Base-by-base conservation (phyloP, 2,113 vertebrate species). In the Cyanoramphus novaezelandiae region DNA sequence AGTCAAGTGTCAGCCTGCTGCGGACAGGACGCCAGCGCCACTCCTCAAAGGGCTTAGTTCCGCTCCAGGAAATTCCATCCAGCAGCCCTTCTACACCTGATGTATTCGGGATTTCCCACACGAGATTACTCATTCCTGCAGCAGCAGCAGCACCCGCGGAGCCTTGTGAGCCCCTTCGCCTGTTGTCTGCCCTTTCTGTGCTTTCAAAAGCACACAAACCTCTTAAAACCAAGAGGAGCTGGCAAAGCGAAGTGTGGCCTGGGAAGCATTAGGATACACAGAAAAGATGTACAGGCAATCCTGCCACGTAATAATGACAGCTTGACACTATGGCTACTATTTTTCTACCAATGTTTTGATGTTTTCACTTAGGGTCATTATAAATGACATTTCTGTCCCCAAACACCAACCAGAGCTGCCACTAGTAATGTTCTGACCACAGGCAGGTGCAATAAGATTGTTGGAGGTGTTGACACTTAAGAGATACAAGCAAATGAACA, bases 391-490 rank as follows among this genome's bases (percentile, higher is more conserved):
- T 37, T 87, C 44, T 62, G 50, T 79, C 79, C 87, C 85, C 57
- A 57, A 50, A 57, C 70, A 85, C 35, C 75, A 60, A 52, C 52
- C 52, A 64, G 78, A 68, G 31, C 23, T 29, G n/a, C 70, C 67
- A 41, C 47, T 57, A 76, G 85, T 47, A 82, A 79, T 7, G 68
- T 10, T 68, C 65, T 72, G 62, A 72, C 69, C 75, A 76, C 41
- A 80, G 62, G 57, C 57, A 88, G 65, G 35, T 79, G 47, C 65
- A 79, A 55, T 92, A 93, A 90, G 90, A 92, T 86, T 72, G 75
- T 90, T 92, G 88, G 76, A 90, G 79, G 23, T 47, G 75, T 31
- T 82, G 90, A 90, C 82, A 78, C 81, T 72, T 79, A 47, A 78
- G 39, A 93, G 88, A 76, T 39, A 64, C 39, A 52, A 62, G 90